A percentile compares a stretch with the other conserved stretches of the same genome.
These are phyloP conservation scores for Bergia puertoricense DNA, from an alignment of 92 coral and sea anemone genomes.

Conservation along the genomic window DNA sequence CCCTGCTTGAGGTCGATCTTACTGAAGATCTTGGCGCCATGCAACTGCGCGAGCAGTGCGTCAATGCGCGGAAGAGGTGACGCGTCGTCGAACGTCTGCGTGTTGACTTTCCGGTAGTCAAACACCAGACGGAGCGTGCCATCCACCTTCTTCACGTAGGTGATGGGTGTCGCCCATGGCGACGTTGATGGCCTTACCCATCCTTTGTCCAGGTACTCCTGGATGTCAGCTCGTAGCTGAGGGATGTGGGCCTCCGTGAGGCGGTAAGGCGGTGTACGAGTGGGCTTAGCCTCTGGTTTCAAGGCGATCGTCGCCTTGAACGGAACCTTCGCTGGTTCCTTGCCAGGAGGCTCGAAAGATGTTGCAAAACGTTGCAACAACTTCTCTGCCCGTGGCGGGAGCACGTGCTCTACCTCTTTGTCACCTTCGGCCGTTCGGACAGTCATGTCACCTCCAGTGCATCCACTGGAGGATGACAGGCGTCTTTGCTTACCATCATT, in stretches of 20 bases:
- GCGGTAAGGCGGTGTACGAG: not conserved
- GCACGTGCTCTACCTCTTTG: conserved; percentile 2
- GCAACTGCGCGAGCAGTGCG: not conserved
- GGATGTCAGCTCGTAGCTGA: not conserved
- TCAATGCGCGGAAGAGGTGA: not conserved
- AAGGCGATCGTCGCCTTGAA: conserved; percentile 1
- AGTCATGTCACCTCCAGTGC: too few relatives aligned
- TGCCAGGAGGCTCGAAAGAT: not conserved
- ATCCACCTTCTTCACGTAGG: conserved; percentile 6
- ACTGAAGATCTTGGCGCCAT: not conserved
- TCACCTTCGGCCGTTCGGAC: too few relatives aligned
- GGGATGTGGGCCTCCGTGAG: not conserved
- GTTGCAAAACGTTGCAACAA: not conserved
- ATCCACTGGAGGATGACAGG: too few relatives aligned
- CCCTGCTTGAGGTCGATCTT: not conserved
- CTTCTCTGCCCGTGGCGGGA: not conserved
- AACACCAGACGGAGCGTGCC: not conserved
- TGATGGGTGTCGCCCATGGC: not conserved
- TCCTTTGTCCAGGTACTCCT: not conserved
- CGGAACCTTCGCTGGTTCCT: conserved; percentile 11
- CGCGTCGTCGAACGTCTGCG: not conserved
- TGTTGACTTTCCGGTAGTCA: not conserved
- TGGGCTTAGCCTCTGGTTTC: conserved; percentile 1
- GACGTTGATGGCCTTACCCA: not conserved
- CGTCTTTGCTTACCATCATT: too few relatives aligned